Base-by-base conservation (phyloP, 64 coral and sea anemone genomes). In the Dendrophyllia cribrosa region DNA sequence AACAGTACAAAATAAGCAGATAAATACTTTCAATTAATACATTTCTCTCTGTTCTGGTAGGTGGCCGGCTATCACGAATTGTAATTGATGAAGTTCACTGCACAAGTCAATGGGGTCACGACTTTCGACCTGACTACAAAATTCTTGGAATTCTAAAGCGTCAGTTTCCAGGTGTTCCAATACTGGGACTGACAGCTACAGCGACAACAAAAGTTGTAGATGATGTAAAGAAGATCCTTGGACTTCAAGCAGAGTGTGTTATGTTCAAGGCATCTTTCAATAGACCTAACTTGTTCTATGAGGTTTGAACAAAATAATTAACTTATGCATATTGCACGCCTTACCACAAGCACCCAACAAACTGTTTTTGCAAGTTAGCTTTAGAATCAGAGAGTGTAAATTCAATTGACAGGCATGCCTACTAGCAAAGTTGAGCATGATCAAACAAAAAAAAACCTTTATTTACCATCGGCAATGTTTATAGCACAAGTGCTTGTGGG, bases 1-100 rank as follows among this genome's bases (percentile, higher is more conserved):
- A 34, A 34, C 34, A 34, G 34, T 34, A 34, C 34, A 34, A 34
- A 34, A 34, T 34, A 34, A 34, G 34, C 2, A 34, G 34, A 34
- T 34, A 34, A 34, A 34, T 34, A 34, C 34, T 34, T 34, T 34
- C 34, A 34, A 34, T 34, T 34, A 1, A 56, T 12, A 7, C 7
- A 56, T 12, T 56, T 7, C 14, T 19, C 34, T 63, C 4, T 2
- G 19, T 48, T 77, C 53, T 58, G 11, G 3, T 49, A 98, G 97
- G 82, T 78, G 87, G 94, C 58, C 82, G 82, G 51, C 58, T 98
- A 12, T 91, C 94, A 43, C 92, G 97, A 76, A 96, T 96, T 87
- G 97, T 98, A 0, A 96, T 98, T 20, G 97, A 98, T 68, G 97
- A 98, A 79, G 94, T 98, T 66, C 97, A 98, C 46, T 98, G 97